Percentiles rank a stretch among this genome's conserved stretches.
Conservation (phyloP, 30 jellyfish, hydroid and myxozoan genomes). For the Euphysa ruthae region DNA sequence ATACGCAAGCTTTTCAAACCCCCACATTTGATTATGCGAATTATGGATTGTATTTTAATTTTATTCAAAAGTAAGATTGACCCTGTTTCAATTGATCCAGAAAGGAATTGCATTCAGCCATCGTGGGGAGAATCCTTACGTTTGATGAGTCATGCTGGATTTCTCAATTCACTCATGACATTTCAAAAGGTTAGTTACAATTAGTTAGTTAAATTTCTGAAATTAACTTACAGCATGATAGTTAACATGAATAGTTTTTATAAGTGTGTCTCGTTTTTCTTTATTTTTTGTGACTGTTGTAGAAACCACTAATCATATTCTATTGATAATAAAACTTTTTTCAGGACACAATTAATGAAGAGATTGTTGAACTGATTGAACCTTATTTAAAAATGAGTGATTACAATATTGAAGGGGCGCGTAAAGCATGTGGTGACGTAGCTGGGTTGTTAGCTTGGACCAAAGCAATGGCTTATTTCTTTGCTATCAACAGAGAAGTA, state of each 20-base stretch:
- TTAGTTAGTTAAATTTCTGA: no score
- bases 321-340: background rate
- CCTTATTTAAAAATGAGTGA: conserved; percentile 68
- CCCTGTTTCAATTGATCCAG: conserved; percentile 66
- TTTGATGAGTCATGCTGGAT: conserved; percentile 60
- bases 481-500: conserved; percentile 66
- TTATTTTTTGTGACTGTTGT: no score
- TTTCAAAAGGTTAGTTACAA: conserved; percentile 72
- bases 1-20: conserved; percentile 64
- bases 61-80: conserved; percentile 53
- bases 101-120: conserved; percentile 47
- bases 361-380: conserved; percentile 57
- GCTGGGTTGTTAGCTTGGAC: conserved; percentile 87
- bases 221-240: no score
- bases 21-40: conserved; percentile 82
- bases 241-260: no score
- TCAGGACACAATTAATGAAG: conserved; percentile 67
- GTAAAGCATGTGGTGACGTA: conserved; percentile 57
- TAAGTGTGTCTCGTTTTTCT: no score
- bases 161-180: conserved; percentile 43
- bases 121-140: conserved; percentile 82
- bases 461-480: conserved; percentile 72
- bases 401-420: conserved; percentile 68
- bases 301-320: no score
- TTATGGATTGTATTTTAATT: conserved; percentile 71